Evolutionary conservation across 2,797 vertebrate genomes (phyloP).

Genomic region (Graptemys geographica): DNA sequence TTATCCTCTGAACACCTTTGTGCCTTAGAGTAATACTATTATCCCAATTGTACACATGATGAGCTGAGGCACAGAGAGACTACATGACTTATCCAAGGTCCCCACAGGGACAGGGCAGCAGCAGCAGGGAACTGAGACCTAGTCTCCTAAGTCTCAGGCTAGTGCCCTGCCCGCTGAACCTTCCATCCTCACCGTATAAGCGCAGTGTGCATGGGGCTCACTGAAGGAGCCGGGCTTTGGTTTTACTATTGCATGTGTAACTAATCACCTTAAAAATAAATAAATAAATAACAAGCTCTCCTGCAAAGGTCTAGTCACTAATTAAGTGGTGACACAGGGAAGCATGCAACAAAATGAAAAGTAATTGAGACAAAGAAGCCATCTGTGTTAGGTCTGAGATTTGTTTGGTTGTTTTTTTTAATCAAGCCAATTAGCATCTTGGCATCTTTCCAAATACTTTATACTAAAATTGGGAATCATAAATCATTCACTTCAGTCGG

Average conservation of each 20-base stretch:
- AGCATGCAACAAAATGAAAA: constrained; percentile 53
- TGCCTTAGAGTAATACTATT: not conserved
- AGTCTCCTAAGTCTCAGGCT: not conserved
- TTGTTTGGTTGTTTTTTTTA: not conserved
- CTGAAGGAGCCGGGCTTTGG: not conserved
- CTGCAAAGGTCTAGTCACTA: constrained; percentile 35
- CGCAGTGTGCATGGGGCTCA: not conserved
- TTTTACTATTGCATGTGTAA: not conserved
- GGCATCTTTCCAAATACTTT: constrained; percentile 59
- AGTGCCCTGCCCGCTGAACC: not conserved
- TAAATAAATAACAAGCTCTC: constrained; percentile 63
- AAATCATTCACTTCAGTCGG: not conserved
- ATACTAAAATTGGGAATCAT: constrained; percentile 38
- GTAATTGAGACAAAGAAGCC: constrained; percentile 66
- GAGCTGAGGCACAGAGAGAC: not conserved
- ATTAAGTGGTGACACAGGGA: constrained; percentile 57
- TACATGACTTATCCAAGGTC: not conserved
- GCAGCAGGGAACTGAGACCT: fast-evolving
- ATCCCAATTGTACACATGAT: not conserved
- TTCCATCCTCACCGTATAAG: not conserved
- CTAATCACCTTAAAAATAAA: constrained; percentile 55
- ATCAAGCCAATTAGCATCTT: constrained; percentile 64
- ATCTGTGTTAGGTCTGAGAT: not conserved
- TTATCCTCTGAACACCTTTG: not conserved
- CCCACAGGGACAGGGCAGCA: not conserved